These are phyloP conservation scores for Morone chrysops DNA, from an alignment of 2,113 vertebrate genomes.

Conservation along the genomic window DNA sequence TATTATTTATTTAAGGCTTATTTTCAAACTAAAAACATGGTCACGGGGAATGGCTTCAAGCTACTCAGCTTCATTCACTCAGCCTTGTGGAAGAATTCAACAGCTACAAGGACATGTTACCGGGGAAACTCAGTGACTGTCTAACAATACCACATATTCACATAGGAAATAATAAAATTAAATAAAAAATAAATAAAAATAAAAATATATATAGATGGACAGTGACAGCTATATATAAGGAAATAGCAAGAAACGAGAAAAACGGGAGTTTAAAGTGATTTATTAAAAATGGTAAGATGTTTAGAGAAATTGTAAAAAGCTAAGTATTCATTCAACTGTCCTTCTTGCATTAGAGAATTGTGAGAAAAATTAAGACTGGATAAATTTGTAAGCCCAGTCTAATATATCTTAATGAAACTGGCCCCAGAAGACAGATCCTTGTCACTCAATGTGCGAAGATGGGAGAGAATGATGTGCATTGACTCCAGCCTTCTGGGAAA, in stretches of 20 bases:
- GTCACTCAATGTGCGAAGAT: conserved; percentile 35
- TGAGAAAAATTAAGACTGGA: conserved; percentile 3
- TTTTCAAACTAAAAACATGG: conserved; percentile 29
- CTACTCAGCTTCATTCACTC: conserved; percentile 11
- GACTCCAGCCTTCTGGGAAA: conserved; percentile 65
- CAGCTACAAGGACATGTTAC: conserved; percentile 1
- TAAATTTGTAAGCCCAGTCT: conserved; percentile 6
- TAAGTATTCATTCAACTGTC: not conserved
- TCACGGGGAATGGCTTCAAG: conserved; percentile 17
- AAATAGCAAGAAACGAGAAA: too few relatives aligned
- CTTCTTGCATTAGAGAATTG: not conserved
- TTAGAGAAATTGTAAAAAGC: not conserved
- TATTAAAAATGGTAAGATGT: not conserved
- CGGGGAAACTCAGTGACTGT: not conserved
- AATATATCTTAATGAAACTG: conserved; percentile 25
- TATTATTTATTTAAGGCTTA: not conserved
- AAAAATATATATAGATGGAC: too few relatives aligned
- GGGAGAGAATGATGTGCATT: conserved; percentile 42
- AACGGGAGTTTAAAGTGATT: too few relatives aligned
- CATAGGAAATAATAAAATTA: not conserved
- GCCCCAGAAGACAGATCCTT: conserved; percentile 9
- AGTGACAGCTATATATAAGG: too few relatives aligned
- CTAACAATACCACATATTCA: not conserved
- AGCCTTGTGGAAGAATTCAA: conserved; percentile 15
- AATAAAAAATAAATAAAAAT: not conserved